Evolutionary conservation across 2,888 invertebrate genomes (phyloP).

Genomic region (Microdon myrmicae): DNA sequence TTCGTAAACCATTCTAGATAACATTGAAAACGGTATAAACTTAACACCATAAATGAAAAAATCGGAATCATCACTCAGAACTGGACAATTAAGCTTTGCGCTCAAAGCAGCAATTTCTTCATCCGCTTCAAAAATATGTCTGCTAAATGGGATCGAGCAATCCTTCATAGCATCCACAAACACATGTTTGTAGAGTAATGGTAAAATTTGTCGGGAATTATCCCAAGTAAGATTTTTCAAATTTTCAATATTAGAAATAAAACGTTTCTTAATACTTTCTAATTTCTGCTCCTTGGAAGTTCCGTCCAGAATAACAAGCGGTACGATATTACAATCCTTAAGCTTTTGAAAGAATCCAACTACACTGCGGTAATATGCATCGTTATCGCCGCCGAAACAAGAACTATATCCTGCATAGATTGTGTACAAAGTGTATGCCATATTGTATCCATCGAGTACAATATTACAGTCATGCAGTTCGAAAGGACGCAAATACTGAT

Average conservation of each 20-base stretch:
- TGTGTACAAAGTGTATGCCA: conserved; percentile 78
- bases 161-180: conserved; percentile 77
- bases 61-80: conserved; percentile 93
- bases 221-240: conserved; percentile 71
- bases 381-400: conserved; percentile 88
- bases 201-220: conserved; percentile 75
- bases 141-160: conserved; percentile 74
- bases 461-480: conserved; percentile 76
- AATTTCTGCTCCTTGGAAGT: conserved; percentile 79
- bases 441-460: conserved; percentile 85
- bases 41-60: conserved; percentile 88
- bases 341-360: conserved; percentile 77
- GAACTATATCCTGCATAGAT: conserved; percentile 72
- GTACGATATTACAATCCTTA: conserved; percentile 75
- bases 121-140: conserved; percentile 91
- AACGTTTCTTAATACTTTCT: conserved; percentile 72
- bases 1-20: conserved; percentile 69
- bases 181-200: conserved; percentile 78
- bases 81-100: conserved; percentile 81
- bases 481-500: conserved; percentile 73
- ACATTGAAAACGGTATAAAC: conserved; percentile 81
- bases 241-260: conserved; percentile 71
- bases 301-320: conserved; percentile 84
- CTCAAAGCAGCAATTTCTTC: conserved; percentile 86
- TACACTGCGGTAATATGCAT: conserved; percentile 75